Evolutionary conservation across 2,113 vertebrate genomes (phyloP).

Genomic region (Sturnira hondurensis): DNA sequence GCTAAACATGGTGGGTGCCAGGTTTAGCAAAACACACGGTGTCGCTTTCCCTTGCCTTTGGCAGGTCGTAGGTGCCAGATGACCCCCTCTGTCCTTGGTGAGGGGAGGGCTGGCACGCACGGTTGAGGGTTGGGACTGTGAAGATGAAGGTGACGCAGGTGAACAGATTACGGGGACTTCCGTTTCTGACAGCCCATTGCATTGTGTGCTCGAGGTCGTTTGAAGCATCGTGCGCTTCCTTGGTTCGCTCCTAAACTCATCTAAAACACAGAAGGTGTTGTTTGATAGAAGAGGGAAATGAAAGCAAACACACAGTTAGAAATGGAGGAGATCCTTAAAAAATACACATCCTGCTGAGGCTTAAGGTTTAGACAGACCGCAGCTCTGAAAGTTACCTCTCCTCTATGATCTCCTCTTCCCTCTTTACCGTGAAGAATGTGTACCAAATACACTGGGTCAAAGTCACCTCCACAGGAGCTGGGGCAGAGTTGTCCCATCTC

Average conservation of each 20-base stretch:
- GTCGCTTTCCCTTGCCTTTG: background rate
- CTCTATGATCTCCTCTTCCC: too few species aligned
- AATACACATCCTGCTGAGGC: background rate
- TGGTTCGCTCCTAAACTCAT: background rate
- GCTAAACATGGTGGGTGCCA: conserved; percentile 57
- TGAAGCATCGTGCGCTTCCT: background rate
- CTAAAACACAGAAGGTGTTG: background rate
- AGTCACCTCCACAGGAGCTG: background rate
- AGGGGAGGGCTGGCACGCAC: too few species aligned
- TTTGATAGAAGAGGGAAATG: too few species aligned
- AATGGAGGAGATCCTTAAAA: background rate
- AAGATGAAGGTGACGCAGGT: background rate
- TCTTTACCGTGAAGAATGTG: background rate
- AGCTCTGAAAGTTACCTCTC: background rate
- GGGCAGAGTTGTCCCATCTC: background rate
- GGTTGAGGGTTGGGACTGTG: background rate
- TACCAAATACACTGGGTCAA: too few species aligned
- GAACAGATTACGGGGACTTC: background rate
- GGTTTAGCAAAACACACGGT: background rate
- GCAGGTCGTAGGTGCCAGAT: background rate
- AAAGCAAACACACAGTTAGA: background rate
- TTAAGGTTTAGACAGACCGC: fast-evolving
- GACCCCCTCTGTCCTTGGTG: background rate
- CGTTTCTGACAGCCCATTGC: background rate
- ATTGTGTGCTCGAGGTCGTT: background rate